These are phyloP conservation scores for Lineus longissimus DNA, from an alignment of 1,140 invertebrate genomes.

Conservation along the genomic window DNA sequence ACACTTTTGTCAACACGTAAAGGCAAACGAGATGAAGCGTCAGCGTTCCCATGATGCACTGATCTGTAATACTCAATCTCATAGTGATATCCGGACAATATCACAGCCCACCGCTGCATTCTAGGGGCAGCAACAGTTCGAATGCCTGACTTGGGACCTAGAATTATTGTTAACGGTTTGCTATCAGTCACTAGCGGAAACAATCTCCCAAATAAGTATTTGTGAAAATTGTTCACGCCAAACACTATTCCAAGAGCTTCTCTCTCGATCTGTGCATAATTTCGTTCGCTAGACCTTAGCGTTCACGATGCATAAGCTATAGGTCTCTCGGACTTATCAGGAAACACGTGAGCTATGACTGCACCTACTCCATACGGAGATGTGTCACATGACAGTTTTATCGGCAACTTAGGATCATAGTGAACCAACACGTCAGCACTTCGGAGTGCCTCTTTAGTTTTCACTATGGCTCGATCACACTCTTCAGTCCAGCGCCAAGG, in stretches of 20 bases:
- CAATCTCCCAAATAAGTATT: constrained; percentile 54
- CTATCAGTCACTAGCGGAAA: constrained; percentile 56
- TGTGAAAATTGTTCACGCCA: constrained; percentile 55
- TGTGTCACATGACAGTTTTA: constrained; percentile 36
- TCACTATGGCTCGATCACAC: constrained; percentile 11
- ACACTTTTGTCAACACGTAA: background rate
- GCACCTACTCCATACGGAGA: constrained; percentile 37
- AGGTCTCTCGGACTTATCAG: constrained; percentile 34
- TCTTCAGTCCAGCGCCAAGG: constrained; percentile 15
- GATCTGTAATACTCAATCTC: constrained; percentile 49
- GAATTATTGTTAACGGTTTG: constrained; percentile 50
- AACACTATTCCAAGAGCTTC: constrained; percentile 57
- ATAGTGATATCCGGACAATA: constrained; percentile 26
- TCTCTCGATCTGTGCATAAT: constrained; percentile 58
- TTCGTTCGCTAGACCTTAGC: constrained; percentile 51
- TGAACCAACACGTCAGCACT: constrained; percentile 27
- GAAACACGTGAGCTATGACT: constrained; percentile 36
- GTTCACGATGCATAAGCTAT: constrained; percentile 54
- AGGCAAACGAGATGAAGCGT: constrained; percentile 22
- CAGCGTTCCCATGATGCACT: constrained; percentile 46
- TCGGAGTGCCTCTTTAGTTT: constrained; percentile 1
- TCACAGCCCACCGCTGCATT: constrained; percentile 36
- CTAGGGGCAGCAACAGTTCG: constrained; percentile 36
- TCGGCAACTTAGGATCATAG: constrained; percentile 29
- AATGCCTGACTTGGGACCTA: constrained; percentile 39